Percentiles rank a stretch among this genome's conserved stretches.
Evolutionary conservation across 2,888 invertebrate species (phyloP).

Genomic region (Subacronicta megacephala): DNA sequence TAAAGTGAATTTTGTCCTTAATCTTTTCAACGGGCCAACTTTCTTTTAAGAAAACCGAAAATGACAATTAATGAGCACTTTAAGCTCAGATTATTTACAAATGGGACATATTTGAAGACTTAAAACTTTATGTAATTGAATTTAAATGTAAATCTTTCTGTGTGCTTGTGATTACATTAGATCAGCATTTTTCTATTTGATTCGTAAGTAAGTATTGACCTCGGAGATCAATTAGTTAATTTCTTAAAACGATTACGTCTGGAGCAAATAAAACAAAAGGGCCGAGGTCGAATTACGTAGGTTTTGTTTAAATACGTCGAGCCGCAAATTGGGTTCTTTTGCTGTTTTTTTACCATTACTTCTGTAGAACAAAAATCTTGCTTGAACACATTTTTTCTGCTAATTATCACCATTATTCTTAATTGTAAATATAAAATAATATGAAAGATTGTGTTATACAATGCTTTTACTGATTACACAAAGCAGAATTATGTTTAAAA

Average conservation of each 20-base stretch:
- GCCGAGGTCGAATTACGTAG: neutral
- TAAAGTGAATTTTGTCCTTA: slow-evolving; percentile 24
- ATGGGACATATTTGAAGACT: neutral
- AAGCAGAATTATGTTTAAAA: no score
- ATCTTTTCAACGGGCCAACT: slow-evolving; percentile 5
- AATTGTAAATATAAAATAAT: neutral
- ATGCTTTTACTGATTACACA: no score
- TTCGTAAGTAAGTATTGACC: slow-evolving; percentile 13
- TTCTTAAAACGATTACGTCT: slow-evolving; percentile 26
- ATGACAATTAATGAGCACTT: slow-evolving; percentile 18
- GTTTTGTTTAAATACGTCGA: slow-evolving; percentile 10
- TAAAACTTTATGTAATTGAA: neutral
- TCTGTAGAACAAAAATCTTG: neutral
- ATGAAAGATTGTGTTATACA: neutral
- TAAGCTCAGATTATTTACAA: slow-evolving; percentile 10
- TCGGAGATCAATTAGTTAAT: slow-evolving; percentile 25
- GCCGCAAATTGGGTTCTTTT: slow-evolving; percentile 1
- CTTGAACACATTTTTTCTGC: neutral
- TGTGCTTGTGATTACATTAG: no score
- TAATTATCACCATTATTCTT: neutral
- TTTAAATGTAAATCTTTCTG: no score
- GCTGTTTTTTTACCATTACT: neutral
- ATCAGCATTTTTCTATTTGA: neutral
- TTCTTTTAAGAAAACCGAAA: slow-evolving; percentile 13
- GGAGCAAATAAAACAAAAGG: slow-evolving; percentile 23